phyloP scores from a whole-genome alignment of 2,888 invertebrate genomes.

The Leptothorax acervorum region DNA sequence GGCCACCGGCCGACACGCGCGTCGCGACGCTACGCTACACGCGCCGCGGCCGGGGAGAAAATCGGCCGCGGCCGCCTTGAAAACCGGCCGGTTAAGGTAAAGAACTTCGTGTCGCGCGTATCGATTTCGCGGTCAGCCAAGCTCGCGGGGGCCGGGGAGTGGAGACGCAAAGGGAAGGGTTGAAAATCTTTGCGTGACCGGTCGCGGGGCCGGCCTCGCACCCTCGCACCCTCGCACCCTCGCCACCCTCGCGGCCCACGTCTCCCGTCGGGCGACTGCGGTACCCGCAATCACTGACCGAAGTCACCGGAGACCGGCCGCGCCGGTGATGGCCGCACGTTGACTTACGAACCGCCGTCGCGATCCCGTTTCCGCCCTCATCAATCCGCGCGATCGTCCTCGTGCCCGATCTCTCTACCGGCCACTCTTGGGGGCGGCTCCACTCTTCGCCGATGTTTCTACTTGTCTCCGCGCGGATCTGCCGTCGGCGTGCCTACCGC shows the following conservation, averaged over 20 bases:
- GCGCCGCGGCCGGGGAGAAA: background rate
- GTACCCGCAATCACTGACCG: conserved; percentile 81
- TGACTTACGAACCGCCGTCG: conserved; percentile 22
- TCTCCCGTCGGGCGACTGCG: conserved; percentile 77
- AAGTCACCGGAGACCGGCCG: conserved; percentile 69
- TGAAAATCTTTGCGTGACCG: conserved; percentile 83
- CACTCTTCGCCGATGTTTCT: conserved; percentile 36
- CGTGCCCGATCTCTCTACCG: background rate
- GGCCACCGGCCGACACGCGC: conserved; percentile 18
- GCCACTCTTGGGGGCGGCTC: too few species aligned
- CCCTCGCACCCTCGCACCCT: conserved; percentile 38
- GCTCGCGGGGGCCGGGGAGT: background rate
- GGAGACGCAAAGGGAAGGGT: conserved; percentile 44
- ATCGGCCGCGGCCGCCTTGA: conserved; percentile 61
- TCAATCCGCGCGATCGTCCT: conserved; percentile 2
- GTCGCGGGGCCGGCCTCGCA: conserved; percentile 61
- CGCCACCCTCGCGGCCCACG: conserved; percentile 68
- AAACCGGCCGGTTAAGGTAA: conserved; percentile 71
- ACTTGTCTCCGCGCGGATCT: conserved; percentile 56
- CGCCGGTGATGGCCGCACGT: conserved; percentile 66
- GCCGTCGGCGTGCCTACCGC: conserved; percentile 10
- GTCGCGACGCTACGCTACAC: background rate
- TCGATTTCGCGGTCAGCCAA: conserved; percentile 75
- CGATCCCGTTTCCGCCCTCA: conserved; percentile 7
- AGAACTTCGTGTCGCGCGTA: conserved; percentile 74